Evolutionary conservation across 2,888 invertebrate genomes (phyloP), one percentile per base, ranked within the genome.

Genomic region (Cephonodes hylas): DNA sequence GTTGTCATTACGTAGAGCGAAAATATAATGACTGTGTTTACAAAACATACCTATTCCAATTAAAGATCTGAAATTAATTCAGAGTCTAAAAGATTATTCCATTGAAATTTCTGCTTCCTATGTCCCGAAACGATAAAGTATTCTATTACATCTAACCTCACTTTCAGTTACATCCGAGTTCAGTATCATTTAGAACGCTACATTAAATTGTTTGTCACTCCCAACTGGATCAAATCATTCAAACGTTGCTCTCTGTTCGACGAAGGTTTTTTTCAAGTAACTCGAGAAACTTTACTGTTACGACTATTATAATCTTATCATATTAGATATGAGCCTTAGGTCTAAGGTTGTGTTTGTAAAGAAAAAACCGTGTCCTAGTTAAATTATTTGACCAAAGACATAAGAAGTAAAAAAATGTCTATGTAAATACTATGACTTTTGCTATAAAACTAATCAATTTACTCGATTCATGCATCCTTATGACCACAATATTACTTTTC

Each of bases 111-210:
- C 5, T 53, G 27, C 13, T 18, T 60, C 61, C 61, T 53, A 31
- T 31, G 27, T 7, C n/a, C 25, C 18, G 8, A 27, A 53, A 15
- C 48, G 53, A 59, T 57, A 62, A 60, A 20, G 57, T 42, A 25
- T 42, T 62, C 8, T 63, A 48, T 46, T 59, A 66, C 59, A 31
- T 8, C 38, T 58, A 27, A 58, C 42, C 56, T 53, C 34, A 20
- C 20, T 46, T 20, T 46, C 23, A 22, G 27, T 23, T 38, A 25
- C 42, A 46, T 60, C 46, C 34, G 48, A 20, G 27, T 60, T 46
- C 46, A 38, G 34, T 53, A 31, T 53, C 53, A 53, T 53, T 31
- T 31, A 18, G 31, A 27, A 53, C 53, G 53, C 20, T 53, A 31
- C 53, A 31, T 53, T 31, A 31, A 53, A 53, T 53, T 31, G 53